These are phyloP conservation scores for Himalopsyche tibetana DNA, from an alignment of 2,888 invertebrate species.

Conservation along the genomic window DNA sequence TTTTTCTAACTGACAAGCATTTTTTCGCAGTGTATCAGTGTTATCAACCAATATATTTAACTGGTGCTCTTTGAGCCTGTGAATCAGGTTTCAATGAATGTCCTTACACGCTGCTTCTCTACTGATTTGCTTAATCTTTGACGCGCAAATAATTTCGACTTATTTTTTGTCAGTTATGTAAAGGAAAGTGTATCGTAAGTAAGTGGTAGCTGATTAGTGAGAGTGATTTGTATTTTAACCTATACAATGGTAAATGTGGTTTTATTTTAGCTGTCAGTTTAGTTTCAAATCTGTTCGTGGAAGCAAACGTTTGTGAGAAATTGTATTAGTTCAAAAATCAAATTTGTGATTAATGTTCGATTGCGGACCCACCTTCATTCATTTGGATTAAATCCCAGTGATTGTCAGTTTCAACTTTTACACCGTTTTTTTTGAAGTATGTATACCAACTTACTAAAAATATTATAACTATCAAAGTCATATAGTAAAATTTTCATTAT, in stretches of 20 bases:
- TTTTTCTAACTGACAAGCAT: background rate
- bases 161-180: no score
- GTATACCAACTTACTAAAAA: background rate
- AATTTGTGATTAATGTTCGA: background rate
- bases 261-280: background rate
- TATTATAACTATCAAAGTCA: no score
- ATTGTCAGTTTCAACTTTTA: background rate
- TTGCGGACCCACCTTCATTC: background rate
- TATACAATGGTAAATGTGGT: background rate
- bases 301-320: slow-evolving; percentile 18
- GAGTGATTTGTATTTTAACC: slow-evolving; percentile 12
- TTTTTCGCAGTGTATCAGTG: no score
- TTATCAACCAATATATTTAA: background rate
- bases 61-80: slow-evolving; percentile 12
- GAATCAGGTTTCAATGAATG: background rate
- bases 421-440: background rate
- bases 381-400: background rate
- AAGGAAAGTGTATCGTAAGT: no score
- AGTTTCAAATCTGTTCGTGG: background rate
- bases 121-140: no score
- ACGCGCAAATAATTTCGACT: no score
- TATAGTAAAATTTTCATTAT: no score
- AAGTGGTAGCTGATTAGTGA: background rate
- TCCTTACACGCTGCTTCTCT: background rate
- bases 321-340: background rate